These are phyloP conservation scores for Melolontha melolontha DNA, from an alignment of 2,888 invertebrate species.

Conservation along the genomic window DNA sequence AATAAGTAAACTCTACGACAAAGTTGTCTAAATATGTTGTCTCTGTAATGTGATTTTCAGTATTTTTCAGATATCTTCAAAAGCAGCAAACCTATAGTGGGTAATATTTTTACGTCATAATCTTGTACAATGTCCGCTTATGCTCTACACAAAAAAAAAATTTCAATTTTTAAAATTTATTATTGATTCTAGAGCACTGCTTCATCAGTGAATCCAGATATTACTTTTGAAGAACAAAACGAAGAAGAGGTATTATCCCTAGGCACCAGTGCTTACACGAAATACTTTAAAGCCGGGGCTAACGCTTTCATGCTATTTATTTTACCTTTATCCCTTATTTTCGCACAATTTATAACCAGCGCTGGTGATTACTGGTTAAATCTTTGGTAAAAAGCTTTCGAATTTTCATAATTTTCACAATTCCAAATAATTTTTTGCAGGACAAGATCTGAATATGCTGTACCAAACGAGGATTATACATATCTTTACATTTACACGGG, in stretches of 20 bases:
- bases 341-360: slow-evolving; percentile 78
- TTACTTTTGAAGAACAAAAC: slow-evolving; percentile 17
- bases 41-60: too few species aligned
- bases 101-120: too few species aligned
- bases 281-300: slow-evolving; percentile 79
- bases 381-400: slow-evolving; percentile 72
- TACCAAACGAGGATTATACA: slow-evolving; percentile 24
- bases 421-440: slow-evolving; percentile 27
- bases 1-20: too few species aligned
- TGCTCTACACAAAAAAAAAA: too few species aligned
- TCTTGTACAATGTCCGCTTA: too few species aligned
- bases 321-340: slow-evolving; percentile 70
- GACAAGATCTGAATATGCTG: slow-evolving; percentile 32
- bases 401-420: too few species aligned
- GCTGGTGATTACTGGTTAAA: slow-evolving; percentile 83
- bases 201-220: slow-evolving; percentile 16
- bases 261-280: slow-evolving; percentile 68
- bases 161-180: too few species aligned
- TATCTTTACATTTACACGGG: slow-evolving; percentile 72
- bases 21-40: too few species aligned
- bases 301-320: slow-evolving; percentile 69
- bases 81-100: too few species aligned
- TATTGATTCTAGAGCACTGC: slow-evolving; percentile 22
- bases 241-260: slow-evolving; percentile 43
- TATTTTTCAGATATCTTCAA: too few species aligned